Evolutionary conservation across 2,797 vertebrate species (phyloP), one percentile per base, ranked within the genome.

Genomic region (Spheniscus humboldti): DNA sequence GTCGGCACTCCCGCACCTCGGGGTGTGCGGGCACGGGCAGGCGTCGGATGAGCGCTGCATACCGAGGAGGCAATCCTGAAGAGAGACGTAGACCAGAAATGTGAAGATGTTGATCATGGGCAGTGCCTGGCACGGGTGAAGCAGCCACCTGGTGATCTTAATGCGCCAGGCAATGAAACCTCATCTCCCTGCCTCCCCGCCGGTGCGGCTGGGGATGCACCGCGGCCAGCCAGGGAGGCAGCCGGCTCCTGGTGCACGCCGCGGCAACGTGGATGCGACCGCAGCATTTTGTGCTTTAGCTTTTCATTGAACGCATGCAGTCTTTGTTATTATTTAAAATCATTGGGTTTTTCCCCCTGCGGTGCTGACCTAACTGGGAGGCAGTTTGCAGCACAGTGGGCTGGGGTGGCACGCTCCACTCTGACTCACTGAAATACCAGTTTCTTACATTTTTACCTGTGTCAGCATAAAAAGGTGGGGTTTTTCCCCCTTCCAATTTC

Each of bases 391-490:
- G 69, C 68, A 7, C 31, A 41, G 60, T 48, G 6, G 47, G 62
- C 62, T 9, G 62, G 30, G 59, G 37, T 35, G 39, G 43, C 76
- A 10, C 4, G 6, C 60, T 73, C 27, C 3, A 37, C 86, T 94
- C 94, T 78, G 73, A 45, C 81, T 95, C 68, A 24, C 73, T 71
- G 93, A 91, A 93, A 85, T 69, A 86, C 81, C 93, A 75, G 81
- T 95, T 92, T 83, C 88, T 78, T 93, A 66, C n/a, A 39, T 94
- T 96, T 97, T 94, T 64, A 93, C 94, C 81, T 68, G 60, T 78
- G 63, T 90, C 88, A 94, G 77, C 64, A 88, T 18, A 37, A 95
- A 83, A 79, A 31, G 55, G 52, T 93, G 81, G 68, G 82, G 53
- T 39, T 63, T 67, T 72, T 13, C 10, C 57, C 53, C 69, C 64